Evolutionary conservation across 2,797 vertebrate species (phyloP).

Genomic region (Mareca penelope): DNA sequence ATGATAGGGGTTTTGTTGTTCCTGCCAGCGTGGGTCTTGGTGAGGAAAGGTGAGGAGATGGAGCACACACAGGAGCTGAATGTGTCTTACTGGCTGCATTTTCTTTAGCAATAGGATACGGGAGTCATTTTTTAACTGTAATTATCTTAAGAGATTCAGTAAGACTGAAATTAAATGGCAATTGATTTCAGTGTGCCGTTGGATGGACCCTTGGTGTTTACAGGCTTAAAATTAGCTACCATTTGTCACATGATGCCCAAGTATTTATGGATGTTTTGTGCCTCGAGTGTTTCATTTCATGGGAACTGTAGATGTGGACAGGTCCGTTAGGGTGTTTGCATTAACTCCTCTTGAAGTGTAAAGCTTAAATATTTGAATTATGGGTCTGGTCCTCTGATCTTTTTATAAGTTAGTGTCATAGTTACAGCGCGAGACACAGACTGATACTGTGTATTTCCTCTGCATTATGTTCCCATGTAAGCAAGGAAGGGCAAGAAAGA

Average conservation of each 20-base stretch:
- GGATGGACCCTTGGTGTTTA: conserved; percentile 54
- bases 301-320: conserved; percentile 4
- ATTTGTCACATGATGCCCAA: neutral
- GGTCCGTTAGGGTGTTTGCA: neutral
- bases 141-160: conserved; percentile 11
- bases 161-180: conserved; percentile 41
- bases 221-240: conserved; percentile 55
- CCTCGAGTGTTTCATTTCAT: conserved; percentile 48
- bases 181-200: neutral
- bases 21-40: neutral
- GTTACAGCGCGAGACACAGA: neutral
- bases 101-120: neutral
- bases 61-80: neutral
- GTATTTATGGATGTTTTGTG: conserved; percentile 52
- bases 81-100: neutral
- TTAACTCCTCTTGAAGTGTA: neutral
- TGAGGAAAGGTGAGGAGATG: neutral
- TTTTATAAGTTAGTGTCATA: neutral
- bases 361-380: neutral
- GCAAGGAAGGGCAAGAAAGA: neutral
- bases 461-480: neutral
- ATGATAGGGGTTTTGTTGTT: neutral
- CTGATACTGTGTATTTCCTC: neutral
- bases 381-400: neutral
- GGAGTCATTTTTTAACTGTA: conserved; percentile 16